Base-by-base conservation (phyloP, 2,888 invertebrate species). In the Synergus umbraculus region DNA sequence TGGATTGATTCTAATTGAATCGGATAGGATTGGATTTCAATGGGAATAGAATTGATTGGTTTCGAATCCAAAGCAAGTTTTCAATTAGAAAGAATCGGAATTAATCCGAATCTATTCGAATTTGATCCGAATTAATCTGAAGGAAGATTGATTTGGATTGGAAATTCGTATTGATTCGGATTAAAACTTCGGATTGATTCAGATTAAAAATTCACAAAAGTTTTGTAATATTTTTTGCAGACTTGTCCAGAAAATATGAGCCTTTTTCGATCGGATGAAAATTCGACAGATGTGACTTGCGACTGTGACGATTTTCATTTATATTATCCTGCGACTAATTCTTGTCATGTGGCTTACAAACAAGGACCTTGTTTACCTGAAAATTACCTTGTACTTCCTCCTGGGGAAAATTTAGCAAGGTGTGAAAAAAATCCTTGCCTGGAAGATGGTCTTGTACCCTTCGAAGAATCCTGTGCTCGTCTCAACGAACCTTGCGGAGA, bases 261-360 rank as follows among this genome's bases (percentile, higher is more conserved):
- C 0, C 93, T 94, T 9, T 96, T 96, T 89, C 95, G 96, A 0
- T 95, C 95, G 1, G 94, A 95, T 85, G 84, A 84, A 0, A 94
- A 94, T 85, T 92, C 92, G 76, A 94, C 94, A 81, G 94, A 95
- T 84, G 95, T 95, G 95, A 94, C 95, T 77, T 93, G 93, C 81
- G 93, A 93, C 81, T 93, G 93, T 84, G 91, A 88, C 80, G 90
- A 92, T 73, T 90, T 91, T 69, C 90, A 85, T 79, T 83, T 95
- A 37, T 96, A 94, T 88, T 94, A 95, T 87, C 95, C 95, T 1
- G 88, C 92, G 41, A 93, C 93, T 0, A 93, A 95, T 84, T 91
- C 91, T 9, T 96, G 96, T 86, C 94, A 94, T 92, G 93, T 94
- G 73, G 95, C 95, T 0, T 96, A 93, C 87, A 92, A 93, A 58